Percentiles rank a stretch among this genome's conserved stretches.
phyloP scores from a whole-genome alignment of 2,113 vertebrate genomes.

The Nesogale talazaci region DNA sequence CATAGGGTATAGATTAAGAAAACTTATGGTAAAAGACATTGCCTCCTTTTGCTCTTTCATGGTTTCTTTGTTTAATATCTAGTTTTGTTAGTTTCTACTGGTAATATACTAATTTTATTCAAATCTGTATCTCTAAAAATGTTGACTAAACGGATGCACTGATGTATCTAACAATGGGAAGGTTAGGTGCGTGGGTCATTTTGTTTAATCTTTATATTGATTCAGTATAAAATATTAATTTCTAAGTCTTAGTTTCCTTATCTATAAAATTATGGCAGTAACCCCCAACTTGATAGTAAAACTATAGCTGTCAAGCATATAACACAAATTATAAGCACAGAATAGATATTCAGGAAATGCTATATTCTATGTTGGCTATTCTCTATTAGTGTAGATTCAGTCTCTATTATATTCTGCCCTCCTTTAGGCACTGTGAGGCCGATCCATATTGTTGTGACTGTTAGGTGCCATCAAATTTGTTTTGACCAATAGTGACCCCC shows the following conservation, averaged over 20 bases:
- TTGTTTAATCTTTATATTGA: too few relatives aligned
- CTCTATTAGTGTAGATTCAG: not conserved
- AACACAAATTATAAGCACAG: not conserved
- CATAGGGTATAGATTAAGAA: too few relatives aligned
- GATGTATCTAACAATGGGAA: not conserved
- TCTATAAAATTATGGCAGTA: not conserved
- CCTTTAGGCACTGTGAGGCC: not conserved
- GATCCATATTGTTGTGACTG: not conserved
- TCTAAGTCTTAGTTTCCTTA: too few relatives aligned
- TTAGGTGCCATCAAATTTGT: too few relatives aligned
- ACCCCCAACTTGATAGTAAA: not conserved
- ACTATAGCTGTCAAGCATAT: not conserved
- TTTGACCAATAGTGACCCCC: too few relatives aligned
- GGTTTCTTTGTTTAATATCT: too few relatives aligned
- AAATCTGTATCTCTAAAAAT: not conserved
- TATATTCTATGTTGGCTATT: not conserved
- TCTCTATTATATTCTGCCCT: not conserved
- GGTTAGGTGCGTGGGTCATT: not conserved
- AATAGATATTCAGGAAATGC: slow-evolving; percentile 3
- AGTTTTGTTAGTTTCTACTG: too few relatives aligned
- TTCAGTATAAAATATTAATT: too few relatives aligned
- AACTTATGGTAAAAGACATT: too few relatives aligned
- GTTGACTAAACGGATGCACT: too few relatives aligned
- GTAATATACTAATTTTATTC: not conserved
- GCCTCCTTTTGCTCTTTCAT: too few relatives aligned